Base-by-base conservation (phyloP, 1,140 invertebrate genomes). In the Homalodisca vitripennis region DNA sequence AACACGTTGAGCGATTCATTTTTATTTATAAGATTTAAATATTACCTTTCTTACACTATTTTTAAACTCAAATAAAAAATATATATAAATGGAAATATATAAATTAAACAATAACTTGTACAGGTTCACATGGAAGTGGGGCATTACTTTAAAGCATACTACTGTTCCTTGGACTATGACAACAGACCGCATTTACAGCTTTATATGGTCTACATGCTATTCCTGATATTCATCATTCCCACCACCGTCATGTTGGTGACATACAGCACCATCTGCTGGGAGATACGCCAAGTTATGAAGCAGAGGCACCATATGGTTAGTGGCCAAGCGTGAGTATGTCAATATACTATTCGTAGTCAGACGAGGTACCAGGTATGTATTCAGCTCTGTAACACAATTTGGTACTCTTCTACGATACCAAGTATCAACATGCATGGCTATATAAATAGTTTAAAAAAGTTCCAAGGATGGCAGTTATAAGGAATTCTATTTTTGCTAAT, bases 141-240 rank as follows among this genome's bases (percentile, higher is more conserved):
- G 3, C 62, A 70, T 12, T 51, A 75, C 3, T 55, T 73, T 14
- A 77, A 75, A 64, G 86, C 81, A 0, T 87, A 81, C 75, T 89
- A 86, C 85, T 90, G 89, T 71, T 81, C 87, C 0, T 80, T 84
- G 30, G 80, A 88, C 73, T 85, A 81, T 75, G 79, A 80, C 75
- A 77, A 81, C 1, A 75, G 76, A 1, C 73, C 78, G 2, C 75
- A 83, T 30, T 87, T 84, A 82, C 80, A 79, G 29, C 74, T 83
- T 22, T 87, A 90, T 75, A 88, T 90, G 75, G 74, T 89, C 0
- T 90, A 89, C 75, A 87, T 89, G 85, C 77, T 90, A 10, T 63
- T 84, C 0, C 70, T 90, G 13, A 84, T 90, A 20, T 80, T 91
- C 1, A 75, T 89, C 0, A 72, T 88, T 0, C 89, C 89, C 0